phyloP scores from a whole-genome alignment of 2,113 vertebrate species.

The Sus scrofa region T2T-Sscrofa CM000823.6:60672001-60672500 shows the following conservation, averaged over 20 bases:
- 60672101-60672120: not conserved
- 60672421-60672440: not conserved
- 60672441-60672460: not conserved
- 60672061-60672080: not conserved
- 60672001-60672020: not conserved
- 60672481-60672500: not conserved
- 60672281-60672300: not conserved
- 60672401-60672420: not conserved
- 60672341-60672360: not conserved
- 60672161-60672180: rapidly evolving
- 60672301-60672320: not conserved
- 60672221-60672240: not conserved
- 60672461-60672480: not conserved
- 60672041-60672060: not conserved
- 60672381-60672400: not conserved
- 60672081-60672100: not conserved
- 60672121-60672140: not conserved
- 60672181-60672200: not conserved
- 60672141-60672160: not conserved
- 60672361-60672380: not conserved
- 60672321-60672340: not conserved
- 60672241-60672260: not conserved
- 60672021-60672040: not conserved
- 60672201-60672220: not conserved
- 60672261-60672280: not conserved